Evolutionary conservation across 1,140 invertebrate species (phyloP), one percentile per base, ranked within the genome.

Genomic region (Ooceraea biroi): DNA sequence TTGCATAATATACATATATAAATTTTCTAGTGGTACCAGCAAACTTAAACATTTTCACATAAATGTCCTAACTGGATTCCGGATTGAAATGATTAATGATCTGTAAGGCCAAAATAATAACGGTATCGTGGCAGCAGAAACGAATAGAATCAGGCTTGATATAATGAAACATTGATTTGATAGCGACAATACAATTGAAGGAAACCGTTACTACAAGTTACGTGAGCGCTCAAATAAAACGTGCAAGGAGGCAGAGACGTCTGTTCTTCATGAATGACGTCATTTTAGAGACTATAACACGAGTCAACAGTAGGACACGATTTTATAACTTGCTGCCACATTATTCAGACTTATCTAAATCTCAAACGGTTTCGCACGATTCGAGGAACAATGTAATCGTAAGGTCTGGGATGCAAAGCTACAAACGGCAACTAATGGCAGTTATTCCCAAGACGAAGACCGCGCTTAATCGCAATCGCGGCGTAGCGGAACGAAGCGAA

Each of bases 381-480:
- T 41, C 14, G 36, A 30, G 41, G 50, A 73, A 58, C 10, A 25
- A 22, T 44, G 36, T 19, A 73, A 73, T 58, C 52, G 71, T 44
- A 73, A 19, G 8, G 57, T 19, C 72, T 17, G 36, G 36, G 36
- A 36, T 36, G 36, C 36, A 36, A 36, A 36, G 36, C 2, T 36
- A 7, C 36, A 36, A 36, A 36, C 7, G 36, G 36, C 36, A 36
- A 7, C 36, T 36, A 65, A 65, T n/a, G 36, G 22, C 36, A 73
- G 12, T 36, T 44, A 69, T 69, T n/a, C 7, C n/a, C 41, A 17
- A 76, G 58, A 63, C 60, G 65, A 55, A 44, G 41, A 25, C 46
- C 72, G 57, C 27, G 27, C 22, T 14, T 63, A 78, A 55, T 68
- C 63, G 73, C 46, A 14, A 66, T 63, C 44, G 74, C 12, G 41